Conservation (phyloP, 2,888 invertebrate genomes). For the Nasonia oneida region DNA sequence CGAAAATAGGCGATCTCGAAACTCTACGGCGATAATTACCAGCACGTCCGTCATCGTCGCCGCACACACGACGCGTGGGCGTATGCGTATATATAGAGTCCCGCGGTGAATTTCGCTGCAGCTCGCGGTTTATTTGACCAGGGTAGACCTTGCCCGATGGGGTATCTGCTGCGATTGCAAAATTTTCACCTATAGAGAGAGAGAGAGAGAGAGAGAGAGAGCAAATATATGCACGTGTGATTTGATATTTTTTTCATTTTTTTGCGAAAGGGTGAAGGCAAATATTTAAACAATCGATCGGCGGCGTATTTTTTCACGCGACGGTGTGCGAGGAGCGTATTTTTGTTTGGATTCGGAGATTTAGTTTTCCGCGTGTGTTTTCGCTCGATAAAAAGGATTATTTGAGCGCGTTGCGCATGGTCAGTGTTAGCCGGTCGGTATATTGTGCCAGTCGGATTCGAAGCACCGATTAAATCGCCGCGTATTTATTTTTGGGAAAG, state of each 20-base stretch:
- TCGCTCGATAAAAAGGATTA: neutral
- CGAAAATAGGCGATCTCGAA: conserved; percentile 18
- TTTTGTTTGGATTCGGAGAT: neutral
- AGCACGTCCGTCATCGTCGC: conserved; percentile 13
- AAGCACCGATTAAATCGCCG: neutral
- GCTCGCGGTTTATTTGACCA: conserved; percentile 3
- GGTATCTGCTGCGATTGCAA: neutral
- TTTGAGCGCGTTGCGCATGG: neutral
- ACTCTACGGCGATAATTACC: neutral
- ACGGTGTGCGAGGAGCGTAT: neutral
- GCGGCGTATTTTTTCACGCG: neutral
- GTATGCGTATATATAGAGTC: neutral
- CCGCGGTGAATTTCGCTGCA: neutral
- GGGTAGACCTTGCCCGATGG: conserved; percentile 11
- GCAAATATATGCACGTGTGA: neutral
- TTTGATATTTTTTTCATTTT: neutral
- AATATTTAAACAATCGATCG: neutral
- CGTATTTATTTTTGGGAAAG: neutral
- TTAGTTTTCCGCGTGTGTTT: neutral
- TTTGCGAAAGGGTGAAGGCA: neutral
- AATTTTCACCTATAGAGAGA: neutral
- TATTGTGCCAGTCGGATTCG: neutral
- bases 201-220: neutral
- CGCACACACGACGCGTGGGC: neutral
- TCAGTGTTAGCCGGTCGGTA: neutral